A percentile compares a stretch with the other conserved stretches of the same genome.
These are phyloP conservation scores for Malurus alboscapulatus DNA, from an alignment of 2,113 vertebrate genomes.

Conservation along the genomic window DNA sequence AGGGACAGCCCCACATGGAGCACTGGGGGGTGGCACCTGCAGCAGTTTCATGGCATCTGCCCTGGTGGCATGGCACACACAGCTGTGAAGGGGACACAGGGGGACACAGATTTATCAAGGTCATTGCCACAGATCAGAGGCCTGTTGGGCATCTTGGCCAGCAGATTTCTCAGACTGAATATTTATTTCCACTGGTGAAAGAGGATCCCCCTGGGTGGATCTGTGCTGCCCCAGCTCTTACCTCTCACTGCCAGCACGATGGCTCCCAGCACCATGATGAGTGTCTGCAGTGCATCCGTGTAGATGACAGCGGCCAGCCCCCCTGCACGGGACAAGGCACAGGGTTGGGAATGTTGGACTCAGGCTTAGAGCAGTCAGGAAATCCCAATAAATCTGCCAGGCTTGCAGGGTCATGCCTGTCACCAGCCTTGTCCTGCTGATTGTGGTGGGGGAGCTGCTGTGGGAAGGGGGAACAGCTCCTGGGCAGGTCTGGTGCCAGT, in stretches of 20 bases:
- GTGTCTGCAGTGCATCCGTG: conserved; percentile 85
- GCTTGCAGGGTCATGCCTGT: fast-evolving
- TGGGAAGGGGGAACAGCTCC: not conserved
- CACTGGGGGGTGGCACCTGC: not conserved
- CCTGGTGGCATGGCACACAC: not conserved
- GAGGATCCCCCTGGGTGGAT: not conserved
- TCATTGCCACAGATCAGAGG: fast-evolving
- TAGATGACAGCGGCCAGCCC: conserved; percentile 90
- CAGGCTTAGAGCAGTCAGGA: not conserved
- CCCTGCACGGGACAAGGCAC: conserved; percentile 67
- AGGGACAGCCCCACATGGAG: not conserved
- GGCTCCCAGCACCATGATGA: conserved; percentile 88
- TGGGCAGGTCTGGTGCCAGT: fast-evolving
- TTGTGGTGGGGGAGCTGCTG: not conserved
- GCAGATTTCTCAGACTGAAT: not conserved
- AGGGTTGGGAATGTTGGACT: fast-evolving
- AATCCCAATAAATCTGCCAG: not conserved
- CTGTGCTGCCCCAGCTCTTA: conserved; percentile 33
- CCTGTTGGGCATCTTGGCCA: not conserved
- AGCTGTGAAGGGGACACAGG: not conserved
- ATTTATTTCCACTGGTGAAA: not conserved
- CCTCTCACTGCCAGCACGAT: conserved; percentile 84
- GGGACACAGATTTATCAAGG: not conserved
- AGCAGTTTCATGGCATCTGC: not conserved
- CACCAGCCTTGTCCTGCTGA: not conserved